Evolutionary conservation across 2,797 vertebrate genomes (phyloP).

Genomic region (Hippocampus kuda): DNA sequence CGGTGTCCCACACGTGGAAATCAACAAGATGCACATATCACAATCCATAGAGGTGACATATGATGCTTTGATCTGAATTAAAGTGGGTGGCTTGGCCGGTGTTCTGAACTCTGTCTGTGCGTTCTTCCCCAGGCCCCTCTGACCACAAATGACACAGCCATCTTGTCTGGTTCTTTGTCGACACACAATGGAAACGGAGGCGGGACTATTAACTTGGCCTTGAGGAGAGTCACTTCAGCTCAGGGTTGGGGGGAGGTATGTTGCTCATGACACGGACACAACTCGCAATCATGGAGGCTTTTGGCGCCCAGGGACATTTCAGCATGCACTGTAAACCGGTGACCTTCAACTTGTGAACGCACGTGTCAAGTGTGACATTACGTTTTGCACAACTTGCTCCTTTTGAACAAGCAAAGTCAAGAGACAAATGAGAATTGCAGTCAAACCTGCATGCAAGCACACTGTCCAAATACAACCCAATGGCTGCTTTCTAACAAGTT

Average conservation of each 20-base stretch:
- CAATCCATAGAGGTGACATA: slow-evolving; percentile 89
- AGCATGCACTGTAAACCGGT: too few species aligned
- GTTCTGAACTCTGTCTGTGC: not conserved
- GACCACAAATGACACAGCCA: slow-evolving; percentile 85
- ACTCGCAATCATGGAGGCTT: too few species aligned
- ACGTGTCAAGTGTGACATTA: too few species aligned
- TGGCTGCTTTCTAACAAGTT: too few species aligned
- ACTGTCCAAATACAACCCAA: too few species aligned
- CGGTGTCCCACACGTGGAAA: slow-evolving; percentile 85
- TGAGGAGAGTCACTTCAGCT: slow-evolving; percentile 85
- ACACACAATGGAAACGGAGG: slow-evolving; percentile 98
- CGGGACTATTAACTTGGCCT: slow-evolving; percentile 83
- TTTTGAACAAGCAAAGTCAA: not conserved
- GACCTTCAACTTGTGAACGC: too few species aligned
- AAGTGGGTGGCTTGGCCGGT: not conserved
- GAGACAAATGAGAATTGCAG: not conserved
- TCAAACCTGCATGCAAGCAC: too few species aligned
- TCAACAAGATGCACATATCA: slow-evolving; percentile 98
- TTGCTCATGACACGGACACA: not conserved
- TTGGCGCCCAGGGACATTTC: too few species aligned
- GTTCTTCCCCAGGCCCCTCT: slow-evolving; percentile 78
- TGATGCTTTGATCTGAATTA: not conserved
- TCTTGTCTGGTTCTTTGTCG: slow-evolving; percentile 92
- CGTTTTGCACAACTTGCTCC: too few species aligned
- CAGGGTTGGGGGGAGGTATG: slow-evolving; percentile 96